A percentile compares a stretch with the other conserved stretches of the same genome.
These are phyloP conservation scores for Meliscaeva auricollis DNA, from an alignment of 2,888 invertebrate species.

Conservation along the genomic window DNA sequence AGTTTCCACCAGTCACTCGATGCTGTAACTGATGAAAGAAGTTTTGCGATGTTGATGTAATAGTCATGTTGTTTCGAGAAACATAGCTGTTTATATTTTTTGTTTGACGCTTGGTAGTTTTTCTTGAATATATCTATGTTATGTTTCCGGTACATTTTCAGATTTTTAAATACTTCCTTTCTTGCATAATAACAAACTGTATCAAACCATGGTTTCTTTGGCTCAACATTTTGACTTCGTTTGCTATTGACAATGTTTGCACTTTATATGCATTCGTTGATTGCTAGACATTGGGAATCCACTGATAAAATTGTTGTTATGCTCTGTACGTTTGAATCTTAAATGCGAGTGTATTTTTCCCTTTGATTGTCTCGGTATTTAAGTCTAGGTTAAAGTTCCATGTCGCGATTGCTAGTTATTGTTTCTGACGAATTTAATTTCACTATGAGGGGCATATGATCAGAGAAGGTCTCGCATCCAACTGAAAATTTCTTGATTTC, in stretches of 20 bases:
- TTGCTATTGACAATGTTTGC: not conserved
- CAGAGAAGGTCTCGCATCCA: constrained; percentile 3
- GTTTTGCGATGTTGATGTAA: not conserved
- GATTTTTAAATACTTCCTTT: not conserved
- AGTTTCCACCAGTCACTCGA: not conserved
- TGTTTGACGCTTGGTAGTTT: not conserved
- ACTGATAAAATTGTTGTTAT: not conserved
- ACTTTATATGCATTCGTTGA: too few relatives aligned
- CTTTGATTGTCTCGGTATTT: not conserved
- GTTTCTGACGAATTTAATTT: not conserved
- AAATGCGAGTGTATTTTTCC: not conserved
- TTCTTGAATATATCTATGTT: not conserved
- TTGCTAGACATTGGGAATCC: too few relatives aligned
- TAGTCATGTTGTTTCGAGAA: not conserved
- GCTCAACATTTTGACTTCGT: not conserved
- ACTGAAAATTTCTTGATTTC: not conserved
- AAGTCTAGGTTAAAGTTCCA: not conserved
- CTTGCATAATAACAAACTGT: not conserved
- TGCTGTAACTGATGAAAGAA: not conserved
- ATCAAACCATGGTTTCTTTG: too few relatives aligned
- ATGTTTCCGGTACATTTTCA: not conserved
- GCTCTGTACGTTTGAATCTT: not conserved
- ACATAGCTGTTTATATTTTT: not conserved
- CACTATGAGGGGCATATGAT: constrained; percentile 2
- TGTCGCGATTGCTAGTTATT: not conserved